phyloP scores from a whole-genome alignment of 2,888 invertebrate species.

The Apamea anceps region DNA sequence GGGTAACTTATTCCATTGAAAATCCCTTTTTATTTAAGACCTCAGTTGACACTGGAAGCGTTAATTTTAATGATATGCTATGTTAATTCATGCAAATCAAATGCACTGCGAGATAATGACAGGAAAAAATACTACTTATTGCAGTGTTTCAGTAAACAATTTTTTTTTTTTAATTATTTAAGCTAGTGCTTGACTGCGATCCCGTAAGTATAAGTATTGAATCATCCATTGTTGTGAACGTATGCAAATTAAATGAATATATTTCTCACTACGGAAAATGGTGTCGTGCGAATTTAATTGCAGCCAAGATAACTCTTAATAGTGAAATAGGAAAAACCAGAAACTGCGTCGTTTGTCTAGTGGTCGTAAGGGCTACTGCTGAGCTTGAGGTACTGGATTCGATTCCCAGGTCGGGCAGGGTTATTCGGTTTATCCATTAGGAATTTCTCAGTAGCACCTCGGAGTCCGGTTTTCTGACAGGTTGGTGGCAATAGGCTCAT shows the following conservation, averaged over 20 bases:
- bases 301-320: background rate
- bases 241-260: constrained; percentile 20
- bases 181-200: too few species aligned
- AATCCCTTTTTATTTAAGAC: background rate
- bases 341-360: background rate
- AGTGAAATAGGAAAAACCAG: background rate
- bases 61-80: background rate
- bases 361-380: background rate
- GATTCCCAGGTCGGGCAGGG: background rate
- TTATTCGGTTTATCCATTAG: background rate
- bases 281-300: constrained; percentile 8
- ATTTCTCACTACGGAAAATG: constrained; percentile 25
- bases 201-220: background rate
- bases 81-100: constrained; percentile 11
- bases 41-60: background rate
- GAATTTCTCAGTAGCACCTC: background rate
- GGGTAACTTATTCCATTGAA: background rate
- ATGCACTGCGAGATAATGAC: constrained; percentile 5
- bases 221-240: constrained; percentile 2
- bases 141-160: background rate
- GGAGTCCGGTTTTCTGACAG: background rate
- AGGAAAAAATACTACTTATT: constrained; percentile 17
- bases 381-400: background rate
- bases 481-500: background rate
- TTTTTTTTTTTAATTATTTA: too few species aligned